These are phyloP conservation scores for Stenodema calcarata DNA, from an alignment of 2,888 invertebrate species.

Conservation along the genomic window DNA sequence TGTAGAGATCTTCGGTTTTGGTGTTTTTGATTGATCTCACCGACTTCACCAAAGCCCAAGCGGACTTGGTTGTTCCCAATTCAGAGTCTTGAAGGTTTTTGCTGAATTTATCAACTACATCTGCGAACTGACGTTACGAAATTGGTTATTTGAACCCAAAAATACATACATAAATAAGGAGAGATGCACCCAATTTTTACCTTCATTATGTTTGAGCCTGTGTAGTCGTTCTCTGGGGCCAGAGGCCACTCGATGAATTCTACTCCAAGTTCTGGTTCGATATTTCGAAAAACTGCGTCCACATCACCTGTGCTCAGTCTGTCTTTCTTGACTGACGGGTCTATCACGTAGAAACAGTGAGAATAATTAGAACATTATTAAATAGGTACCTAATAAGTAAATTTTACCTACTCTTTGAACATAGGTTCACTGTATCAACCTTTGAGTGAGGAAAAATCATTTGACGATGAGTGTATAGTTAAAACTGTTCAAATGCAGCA, in stretches of 20 bases:
- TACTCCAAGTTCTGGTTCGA: background rate
- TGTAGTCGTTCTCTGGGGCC: background rate
- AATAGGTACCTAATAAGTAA: too few relatives aligned
- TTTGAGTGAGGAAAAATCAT: too few relatives aligned
- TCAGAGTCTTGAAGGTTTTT: slow-evolving; percentile 66
- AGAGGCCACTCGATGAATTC: background rate
- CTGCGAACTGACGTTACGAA: slow-evolving; percentile 39
- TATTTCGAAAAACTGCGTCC: background rate
- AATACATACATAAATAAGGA: too few relatives aligned
- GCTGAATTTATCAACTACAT: slow-evolving; percentile 64
- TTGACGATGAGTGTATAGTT: too few relatives aligned
- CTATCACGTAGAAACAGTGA: background rate
- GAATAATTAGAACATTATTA: too few relatives aligned
- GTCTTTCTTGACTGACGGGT: background rate
- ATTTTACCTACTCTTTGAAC: too few relatives aligned
- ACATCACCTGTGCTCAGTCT: background rate
- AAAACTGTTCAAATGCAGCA: too few relatives aligned
- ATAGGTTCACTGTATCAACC: too few relatives aligned
- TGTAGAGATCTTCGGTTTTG: slow-evolving; percentile 67
- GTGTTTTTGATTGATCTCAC: slow-evolving; percentile 69
- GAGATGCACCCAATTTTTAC: background rate
- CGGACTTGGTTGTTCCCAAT: slow-evolving; percentile 70
- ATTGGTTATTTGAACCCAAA: too few relatives aligned
- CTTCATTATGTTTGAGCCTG: slow-evolving; percentile 28
- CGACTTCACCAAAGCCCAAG: slow-evolving; percentile 70